Evolutionary conservation across 2,113 vertebrate species (phyloP).

Genomic region (Theristicus caerulescens): DNA sequence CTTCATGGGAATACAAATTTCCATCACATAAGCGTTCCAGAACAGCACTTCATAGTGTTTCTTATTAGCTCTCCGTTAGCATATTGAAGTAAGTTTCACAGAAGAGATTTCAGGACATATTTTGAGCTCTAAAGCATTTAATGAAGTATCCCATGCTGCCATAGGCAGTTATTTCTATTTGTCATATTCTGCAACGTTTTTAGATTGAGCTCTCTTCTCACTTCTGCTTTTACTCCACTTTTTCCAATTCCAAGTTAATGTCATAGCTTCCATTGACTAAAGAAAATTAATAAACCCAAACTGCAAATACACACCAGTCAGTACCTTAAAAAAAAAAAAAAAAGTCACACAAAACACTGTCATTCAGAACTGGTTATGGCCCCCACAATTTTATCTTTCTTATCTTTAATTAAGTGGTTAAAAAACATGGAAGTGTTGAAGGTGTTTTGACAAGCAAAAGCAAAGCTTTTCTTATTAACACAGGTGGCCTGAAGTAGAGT

Average conservation of each 20-base stretch:
- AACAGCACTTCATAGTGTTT: neutral
- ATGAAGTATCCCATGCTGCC: neutral
- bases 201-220: neutral
- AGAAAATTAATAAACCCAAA: neutral
- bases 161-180: neutral
- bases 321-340: neutral
- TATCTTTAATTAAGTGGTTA: neutral
- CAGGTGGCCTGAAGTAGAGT: slow-evolving; percentile 30
- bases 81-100: neutral
- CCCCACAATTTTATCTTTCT: neutral
- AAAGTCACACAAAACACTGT: neutral
- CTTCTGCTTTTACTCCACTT: neutral
- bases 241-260: neutral
- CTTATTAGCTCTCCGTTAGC: neutral
- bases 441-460: slow-evolving; percentile 24
- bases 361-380: neutral
- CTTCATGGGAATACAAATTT: neutral
- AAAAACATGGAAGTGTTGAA: neutral
- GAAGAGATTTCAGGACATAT: neutral
- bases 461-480: slow-evolving; percentile 7
- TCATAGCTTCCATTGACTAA: neutral
- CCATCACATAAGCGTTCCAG: neutral
- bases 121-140: neutral
- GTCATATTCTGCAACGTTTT: neutral
- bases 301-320: neutral